phyloP scores from a whole-genome alignment of 2,888 invertebrate species.

The Drosophila setosimentum region DNA sequence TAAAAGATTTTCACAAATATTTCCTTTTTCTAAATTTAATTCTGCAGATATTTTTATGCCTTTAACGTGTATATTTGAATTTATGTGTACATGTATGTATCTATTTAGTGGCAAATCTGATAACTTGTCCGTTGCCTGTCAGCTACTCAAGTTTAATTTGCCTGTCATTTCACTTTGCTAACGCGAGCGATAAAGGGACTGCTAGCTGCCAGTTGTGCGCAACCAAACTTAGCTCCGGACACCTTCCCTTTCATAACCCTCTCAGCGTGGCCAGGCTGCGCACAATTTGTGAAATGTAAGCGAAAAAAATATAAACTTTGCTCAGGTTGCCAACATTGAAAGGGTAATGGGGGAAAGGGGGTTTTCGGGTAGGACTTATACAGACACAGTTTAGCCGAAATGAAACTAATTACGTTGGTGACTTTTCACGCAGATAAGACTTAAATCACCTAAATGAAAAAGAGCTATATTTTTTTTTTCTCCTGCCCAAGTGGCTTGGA shows the following conservation, averaged over 20 bases:
- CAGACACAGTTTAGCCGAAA: conserved; percentile 46
- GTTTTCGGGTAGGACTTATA: conserved; percentile 1
- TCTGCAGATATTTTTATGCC: conserved; percentile 6
- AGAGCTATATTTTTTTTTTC: conserved; percentile 24
- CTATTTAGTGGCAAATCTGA: conserved; percentile 55
- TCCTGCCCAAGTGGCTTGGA: conserved; percentile 11
- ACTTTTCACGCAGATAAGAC: conserved; percentile 77
- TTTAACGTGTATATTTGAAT: conserved; percentile 15
- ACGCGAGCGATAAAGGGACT: conserved; percentile 11
- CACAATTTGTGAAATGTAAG: conserved; percentile 72
- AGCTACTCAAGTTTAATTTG: conserved; percentile 73
- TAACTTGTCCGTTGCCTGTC: conserved; percentile 72
- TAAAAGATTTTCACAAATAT: not conserved
- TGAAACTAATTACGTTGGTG: conserved; percentile 74
- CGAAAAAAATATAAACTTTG: conserved; percentile 56
- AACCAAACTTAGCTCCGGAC: conserved; percentile 13
- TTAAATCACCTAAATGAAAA: conserved; percentile 66
- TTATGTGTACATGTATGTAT: conserved; percentile 11
- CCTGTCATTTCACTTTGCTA: conserved; percentile 60
- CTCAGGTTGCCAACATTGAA: conserved; percentile 42
- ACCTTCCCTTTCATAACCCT: not conserved
- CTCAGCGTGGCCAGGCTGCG: conserved; percentile 40
- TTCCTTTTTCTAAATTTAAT: not conserved
- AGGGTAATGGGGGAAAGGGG: not conserved
- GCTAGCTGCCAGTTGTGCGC: conserved; percentile 40